Base-by-base conservation (phyloP, 2,888 invertebrate species). In the Heliothis peltigera region DNA sequence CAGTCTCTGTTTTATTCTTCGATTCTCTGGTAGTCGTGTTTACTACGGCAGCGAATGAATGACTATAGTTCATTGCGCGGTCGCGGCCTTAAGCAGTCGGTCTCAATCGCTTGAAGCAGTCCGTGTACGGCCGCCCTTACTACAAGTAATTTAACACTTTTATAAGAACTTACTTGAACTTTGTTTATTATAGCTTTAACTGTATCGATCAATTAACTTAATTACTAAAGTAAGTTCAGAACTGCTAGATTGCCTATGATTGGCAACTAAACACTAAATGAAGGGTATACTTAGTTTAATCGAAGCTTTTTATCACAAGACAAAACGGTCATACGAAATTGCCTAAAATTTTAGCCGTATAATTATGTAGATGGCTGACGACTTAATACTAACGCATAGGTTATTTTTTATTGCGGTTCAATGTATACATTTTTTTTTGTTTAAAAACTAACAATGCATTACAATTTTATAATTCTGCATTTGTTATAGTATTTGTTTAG, bases 181-280 rank as follows among this genome's bases (percentile, higher is more conserved):
- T 35, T 12, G 44, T 12, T 35, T 12, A 48, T 12, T 35, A 4
- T 19, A 43, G n/a, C 6, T 42, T 17, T 39, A 12, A 2, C 8
- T 17, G 1, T 44, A 46, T 58, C 32, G 18, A 70, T 52, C 51
- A 59, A 54, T 73, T 64, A 18, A 35, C 18, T 56, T 58, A 52
- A 70, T 71, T 64, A 55, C 32, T 8, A 46, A n/a, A 53, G 35
- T 19, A 52, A 53, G 21, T 73, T 73, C 48, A 51, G 10, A 42
- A 46, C n/a, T 44, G 39, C 5, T 19, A 57, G 39, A 69, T 66
- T 43, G 47, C 55, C n/a, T 72, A 32, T 51, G 63, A 63, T 54
- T 47, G 19, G 35, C 8, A 18, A 10, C 32, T 10, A n/a, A 52
- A 48, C 35, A 51, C 43, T 48, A 47, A 59, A n/a, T 48, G 2